Conservation (phyloP, 2,113 vertebrate genomes). For the Rhipidura dahli region DNA sequence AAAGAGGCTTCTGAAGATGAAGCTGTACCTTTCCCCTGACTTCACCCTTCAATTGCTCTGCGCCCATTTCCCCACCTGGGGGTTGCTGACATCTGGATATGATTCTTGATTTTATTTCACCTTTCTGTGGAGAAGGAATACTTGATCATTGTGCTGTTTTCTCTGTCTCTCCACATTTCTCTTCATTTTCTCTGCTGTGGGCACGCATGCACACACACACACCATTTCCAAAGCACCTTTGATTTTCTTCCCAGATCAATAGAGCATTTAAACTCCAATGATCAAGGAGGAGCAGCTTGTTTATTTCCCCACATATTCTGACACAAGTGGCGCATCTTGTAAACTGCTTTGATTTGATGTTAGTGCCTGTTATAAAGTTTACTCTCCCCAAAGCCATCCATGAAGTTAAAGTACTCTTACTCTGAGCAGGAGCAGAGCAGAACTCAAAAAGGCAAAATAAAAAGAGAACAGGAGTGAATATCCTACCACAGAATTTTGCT, state of each 20-base stretch:
- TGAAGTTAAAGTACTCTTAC: constrained; percentile 28
- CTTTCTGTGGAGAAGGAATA: neutral
- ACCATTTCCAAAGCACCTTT: constrained; percentile 26
- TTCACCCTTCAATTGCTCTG: neutral
- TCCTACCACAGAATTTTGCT: neutral
- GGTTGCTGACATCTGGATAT: neutral
- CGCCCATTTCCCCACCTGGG: neutral
- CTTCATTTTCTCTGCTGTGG: neutral
- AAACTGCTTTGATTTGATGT: constrained; percentile 46
- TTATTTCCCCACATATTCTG: constrained; percentile 54
- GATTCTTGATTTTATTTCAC: neutral
- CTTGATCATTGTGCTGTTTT: neutral
- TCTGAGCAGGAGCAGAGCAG: neutral
- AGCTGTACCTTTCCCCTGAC: neutral
- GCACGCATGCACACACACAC: constrained; percentile 12
- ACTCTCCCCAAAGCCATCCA: neutral
- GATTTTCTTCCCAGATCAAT: constrained; percentile 55
- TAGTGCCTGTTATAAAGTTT: constrained; percentile 42
- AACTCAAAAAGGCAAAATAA: neutral
- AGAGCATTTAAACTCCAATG: constrained; percentile 62
- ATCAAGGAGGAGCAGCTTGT: constrained; percentile 54
- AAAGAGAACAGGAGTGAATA: neutral
- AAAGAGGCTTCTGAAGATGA: neutral
- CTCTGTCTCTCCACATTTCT: neutral
- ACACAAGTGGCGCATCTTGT: constrained; percentile 17